Conservation (phyloP, 2,888 invertebrate genomes). For the Blomia tropicalis region DNA sequence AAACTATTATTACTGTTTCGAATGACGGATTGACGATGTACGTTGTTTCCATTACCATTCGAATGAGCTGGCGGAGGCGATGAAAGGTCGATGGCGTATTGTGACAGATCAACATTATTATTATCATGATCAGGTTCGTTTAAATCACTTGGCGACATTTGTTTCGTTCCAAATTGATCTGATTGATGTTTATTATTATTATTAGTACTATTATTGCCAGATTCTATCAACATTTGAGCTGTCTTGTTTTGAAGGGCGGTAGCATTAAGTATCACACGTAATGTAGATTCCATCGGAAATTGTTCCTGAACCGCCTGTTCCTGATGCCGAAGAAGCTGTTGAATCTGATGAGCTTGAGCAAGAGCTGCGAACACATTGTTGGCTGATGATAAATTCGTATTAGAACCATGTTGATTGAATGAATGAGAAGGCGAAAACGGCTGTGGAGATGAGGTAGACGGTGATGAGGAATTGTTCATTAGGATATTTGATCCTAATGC, state of each 20-base stretch:
- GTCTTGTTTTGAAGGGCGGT: not conserved
- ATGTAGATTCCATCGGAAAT: not conserved
- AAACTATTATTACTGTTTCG: not conserved
- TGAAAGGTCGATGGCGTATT: not conserved
- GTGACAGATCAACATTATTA: not conserved
- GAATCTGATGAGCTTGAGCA: conserved; percentile 3
- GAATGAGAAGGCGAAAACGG: conserved; percentile 5
- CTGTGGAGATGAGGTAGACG: conserved; percentile 3
- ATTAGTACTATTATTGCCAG: not conserved
- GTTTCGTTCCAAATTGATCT: not conserved
- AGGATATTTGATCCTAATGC: not conserved
- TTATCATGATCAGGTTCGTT: not conserved
- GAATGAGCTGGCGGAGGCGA: conserved; percentile 5
- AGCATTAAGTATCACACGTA: not conserved
- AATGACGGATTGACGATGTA: conserved; percentile 2
- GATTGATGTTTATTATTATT: not conserved
- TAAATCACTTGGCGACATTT: not conserved
- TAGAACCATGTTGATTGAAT: not conserved
- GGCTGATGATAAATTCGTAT: not conserved
- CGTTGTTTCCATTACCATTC: not conserved
- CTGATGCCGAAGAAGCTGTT: not conserved
- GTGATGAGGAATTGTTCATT: not conserved
- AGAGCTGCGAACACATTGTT: not conserved
- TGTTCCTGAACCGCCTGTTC: conserved; percentile 3
- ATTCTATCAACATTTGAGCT: not conserved